Evolutionary conservation across 2,888 invertebrate species (phyloP).

Genomic region (Podotricha telesiphe): DNA sequence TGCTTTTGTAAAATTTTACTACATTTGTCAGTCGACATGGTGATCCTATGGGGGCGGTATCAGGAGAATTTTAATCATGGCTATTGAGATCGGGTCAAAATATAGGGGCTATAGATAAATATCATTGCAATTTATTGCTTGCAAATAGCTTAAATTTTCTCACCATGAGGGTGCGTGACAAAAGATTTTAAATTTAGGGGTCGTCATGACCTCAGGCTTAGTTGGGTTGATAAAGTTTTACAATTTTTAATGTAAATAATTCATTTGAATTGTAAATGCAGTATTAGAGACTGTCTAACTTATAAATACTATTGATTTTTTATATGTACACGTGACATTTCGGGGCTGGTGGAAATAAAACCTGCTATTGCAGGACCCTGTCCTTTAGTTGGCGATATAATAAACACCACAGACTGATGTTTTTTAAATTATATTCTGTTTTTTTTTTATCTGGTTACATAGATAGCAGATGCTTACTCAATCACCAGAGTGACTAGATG

Average conservation of each 20-base stretch:
- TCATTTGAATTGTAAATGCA: not conserved
- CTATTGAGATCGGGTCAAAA: conserved; percentile 38
- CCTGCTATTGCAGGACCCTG: too few species aligned
- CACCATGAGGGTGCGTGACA: conserved; percentile 30
- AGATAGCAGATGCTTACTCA: too few species aligned
- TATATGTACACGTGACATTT: too few species aligned
- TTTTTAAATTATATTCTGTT: too few species aligned
- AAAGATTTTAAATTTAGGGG: conserved; percentile 28
- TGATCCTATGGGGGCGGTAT: conserved; percentile 19
- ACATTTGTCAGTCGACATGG: not conserved
- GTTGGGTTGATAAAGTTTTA: not conserved
- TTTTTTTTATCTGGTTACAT: too few species aligned
- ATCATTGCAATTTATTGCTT: conserved; percentile 49
- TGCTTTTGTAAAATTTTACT: not conserved
- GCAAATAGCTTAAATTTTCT: conserved; percentile 43
- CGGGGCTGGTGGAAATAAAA: too few species aligned
- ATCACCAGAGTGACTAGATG: too few species aligned
- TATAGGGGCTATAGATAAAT: conserved; percentile 46
- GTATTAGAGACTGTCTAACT: not conserved
- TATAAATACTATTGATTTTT: not conserved
- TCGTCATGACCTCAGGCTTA: conserved; percentile 18
- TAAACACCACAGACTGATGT: too few species aligned
- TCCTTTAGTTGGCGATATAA: too few species aligned
- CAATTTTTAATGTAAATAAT: not conserved
- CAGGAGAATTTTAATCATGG: conserved; percentile 39